These are phyloP conservation scores for Thermophis baileyi DNA, from an alignment of 2,113 vertebrate species.

Conservation along the genomic window DNA sequence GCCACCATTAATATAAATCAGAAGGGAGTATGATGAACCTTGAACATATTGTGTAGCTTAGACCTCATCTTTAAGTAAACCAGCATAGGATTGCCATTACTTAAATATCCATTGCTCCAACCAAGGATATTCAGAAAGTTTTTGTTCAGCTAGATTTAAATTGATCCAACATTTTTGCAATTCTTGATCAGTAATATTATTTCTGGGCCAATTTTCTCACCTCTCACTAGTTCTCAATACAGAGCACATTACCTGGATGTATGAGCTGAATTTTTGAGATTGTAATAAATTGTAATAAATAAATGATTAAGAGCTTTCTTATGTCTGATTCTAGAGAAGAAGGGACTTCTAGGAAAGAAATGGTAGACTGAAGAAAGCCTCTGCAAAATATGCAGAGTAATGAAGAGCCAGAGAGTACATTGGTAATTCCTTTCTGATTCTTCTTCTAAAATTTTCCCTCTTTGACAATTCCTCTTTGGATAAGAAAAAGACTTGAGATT, in stretches of 20 bases:
- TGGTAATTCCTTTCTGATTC: not conserved
- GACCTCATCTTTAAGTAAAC: not conserved
- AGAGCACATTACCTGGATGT: not conserved
- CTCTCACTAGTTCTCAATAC: not conserved
- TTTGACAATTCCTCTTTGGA: not conserved
- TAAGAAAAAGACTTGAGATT: not conserved
- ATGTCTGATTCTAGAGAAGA: not conserved
- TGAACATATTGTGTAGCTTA: not conserved
- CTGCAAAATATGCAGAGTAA: not conserved
- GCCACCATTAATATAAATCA: not conserved
- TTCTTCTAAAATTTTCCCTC: not conserved
- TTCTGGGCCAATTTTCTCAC: not conserved
- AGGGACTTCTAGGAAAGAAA: not conserved
- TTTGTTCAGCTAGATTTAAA: not conserved
- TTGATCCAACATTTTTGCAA: not conserved
- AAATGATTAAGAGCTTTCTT: not conserved
- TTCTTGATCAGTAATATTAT: not conserved
- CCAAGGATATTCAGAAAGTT: not conserved
- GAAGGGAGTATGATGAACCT: not conserved
- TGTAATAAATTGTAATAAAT: not conserved
- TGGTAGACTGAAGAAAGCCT: not conserved
- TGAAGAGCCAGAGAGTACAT: not conserved
- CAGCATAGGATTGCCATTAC: not conserved
- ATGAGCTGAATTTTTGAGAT: not conserved
- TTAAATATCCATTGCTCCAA: not conserved